These are phyloP conservation scores for Tringa solitaria DNA, from an alignment of 2,113 vertebrate species.

Conservation along the genomic window DNA sequence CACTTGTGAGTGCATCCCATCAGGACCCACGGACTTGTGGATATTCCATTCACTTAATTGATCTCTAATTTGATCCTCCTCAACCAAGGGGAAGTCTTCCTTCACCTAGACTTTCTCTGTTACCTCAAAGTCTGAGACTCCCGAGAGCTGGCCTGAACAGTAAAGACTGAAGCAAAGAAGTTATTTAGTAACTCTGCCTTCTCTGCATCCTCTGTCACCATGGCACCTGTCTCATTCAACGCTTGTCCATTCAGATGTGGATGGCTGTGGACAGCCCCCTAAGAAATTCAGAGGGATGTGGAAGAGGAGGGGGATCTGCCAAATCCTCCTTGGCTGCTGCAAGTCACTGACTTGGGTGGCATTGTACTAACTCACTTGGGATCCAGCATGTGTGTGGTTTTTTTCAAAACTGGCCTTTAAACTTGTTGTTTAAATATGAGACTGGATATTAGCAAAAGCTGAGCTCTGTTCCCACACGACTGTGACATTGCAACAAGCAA, in stretches of 20 bases:
- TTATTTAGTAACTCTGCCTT: too few relatives aligned
- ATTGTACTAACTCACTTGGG: not conserved
- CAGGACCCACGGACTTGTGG: too few relatives aligned
- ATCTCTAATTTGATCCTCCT: too few relatives aligned
- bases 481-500: not conserved
- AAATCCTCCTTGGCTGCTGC: not conserved
- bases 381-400: not conserved
- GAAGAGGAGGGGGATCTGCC: not conserved
- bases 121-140: too few relatives aligned
- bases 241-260: not conserved
- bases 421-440: not conserved
- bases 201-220: too few relatives aligned
- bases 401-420: not conserved
- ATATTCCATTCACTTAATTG: too few relatives aligned
- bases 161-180: too few relatives aligned
- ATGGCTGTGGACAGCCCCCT: not conserved
- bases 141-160: too few relatives aligned
- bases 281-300: not conserved
- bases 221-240: too few relatives aligned
- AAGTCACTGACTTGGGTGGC: not conserved
- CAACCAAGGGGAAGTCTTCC: too few relatives aligned
- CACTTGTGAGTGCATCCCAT: too few relatives aligned
- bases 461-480: not conserved
- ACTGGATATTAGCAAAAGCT: not conserved
- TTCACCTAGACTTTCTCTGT: too few relatives aligned